Evolutionary conservation across 2,113 vertebrate species (phyloP).

Genomic region (Lepus americanus): DNA sequence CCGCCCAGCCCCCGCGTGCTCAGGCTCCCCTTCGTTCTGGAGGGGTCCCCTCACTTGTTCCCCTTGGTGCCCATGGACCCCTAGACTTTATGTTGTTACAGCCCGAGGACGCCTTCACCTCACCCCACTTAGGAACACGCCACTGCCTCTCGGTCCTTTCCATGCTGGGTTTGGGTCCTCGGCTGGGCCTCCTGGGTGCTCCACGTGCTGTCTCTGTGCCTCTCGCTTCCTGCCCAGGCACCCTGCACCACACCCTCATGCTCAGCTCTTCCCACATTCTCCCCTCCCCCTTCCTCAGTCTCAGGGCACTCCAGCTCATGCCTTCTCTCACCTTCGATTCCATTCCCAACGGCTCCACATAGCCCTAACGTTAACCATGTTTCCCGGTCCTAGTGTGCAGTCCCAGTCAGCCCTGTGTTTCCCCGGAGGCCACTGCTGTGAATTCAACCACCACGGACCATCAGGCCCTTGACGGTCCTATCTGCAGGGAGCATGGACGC

Average conservation of each 20-base stretch:
- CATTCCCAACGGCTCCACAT: not conserved
- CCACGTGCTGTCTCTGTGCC: accelerated
- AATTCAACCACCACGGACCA: too few species aligned
- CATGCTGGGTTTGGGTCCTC: not conserved
- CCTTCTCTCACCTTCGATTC: not conserved
- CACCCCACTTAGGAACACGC: too few species aligned
- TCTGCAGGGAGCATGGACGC: too few species aligned
- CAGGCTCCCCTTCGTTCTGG: not conserved
- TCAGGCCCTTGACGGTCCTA: too few species aligned
- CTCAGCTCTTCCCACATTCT: not conserved
- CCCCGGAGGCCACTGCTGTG: too few species aligned
- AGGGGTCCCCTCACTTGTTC: not conserved
- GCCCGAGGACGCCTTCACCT: not conserved
- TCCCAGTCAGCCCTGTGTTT: too few species aligned
- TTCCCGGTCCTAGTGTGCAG: not conserved
- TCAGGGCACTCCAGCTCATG: not conserved
- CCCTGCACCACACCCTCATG: too few species aligned
- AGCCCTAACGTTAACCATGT: not conserved
- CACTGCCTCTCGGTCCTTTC: not conserved
- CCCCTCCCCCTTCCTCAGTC: not conserved
- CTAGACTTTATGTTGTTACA: accelerated
- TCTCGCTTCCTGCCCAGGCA: not conserved
- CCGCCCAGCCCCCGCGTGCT: not conserved
- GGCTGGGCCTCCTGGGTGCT: not conserved
- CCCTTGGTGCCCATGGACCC: not conserved